Conservation (phyloP, 2,113 vertebrate species). For the Melanocharis versteri region DNA sequence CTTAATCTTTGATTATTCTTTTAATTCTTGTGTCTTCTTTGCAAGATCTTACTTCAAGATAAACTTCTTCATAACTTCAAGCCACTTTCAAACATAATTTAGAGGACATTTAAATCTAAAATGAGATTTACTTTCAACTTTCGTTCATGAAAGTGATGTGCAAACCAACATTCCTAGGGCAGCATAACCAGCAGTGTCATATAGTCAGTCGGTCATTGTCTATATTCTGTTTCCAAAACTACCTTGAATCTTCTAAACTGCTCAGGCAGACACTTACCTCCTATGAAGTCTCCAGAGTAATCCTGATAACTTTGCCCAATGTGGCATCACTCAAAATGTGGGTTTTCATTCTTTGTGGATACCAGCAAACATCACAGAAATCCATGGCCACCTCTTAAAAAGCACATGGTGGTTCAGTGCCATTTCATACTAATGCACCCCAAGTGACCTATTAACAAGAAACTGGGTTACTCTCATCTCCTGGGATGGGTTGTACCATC, state of each 20-base stretch:
- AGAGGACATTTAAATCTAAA: not conserved
- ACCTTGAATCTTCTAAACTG: not conserved
- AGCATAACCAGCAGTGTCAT: not conserved
- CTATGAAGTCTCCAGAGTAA: not conserved
- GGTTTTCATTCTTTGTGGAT: not conserved
- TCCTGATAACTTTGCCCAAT: not conserved
- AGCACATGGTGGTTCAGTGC: accelerated
- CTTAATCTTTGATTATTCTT: not conserved
- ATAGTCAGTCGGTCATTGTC: accelerated
- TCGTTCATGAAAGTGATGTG: not conserved
- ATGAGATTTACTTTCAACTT: not conserved
- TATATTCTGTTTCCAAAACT: not conserved
- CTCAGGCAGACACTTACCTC: not conserved
- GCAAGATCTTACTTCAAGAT: not conserved
- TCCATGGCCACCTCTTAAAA: not conserved
- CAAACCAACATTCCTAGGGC: not conserved
- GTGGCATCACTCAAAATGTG: not conserved
- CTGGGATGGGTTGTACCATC: not conserved
- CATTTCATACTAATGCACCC: not conserved
- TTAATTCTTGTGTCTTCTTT: not conserved
- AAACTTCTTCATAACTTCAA: not conserved
- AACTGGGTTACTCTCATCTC: not conserved
- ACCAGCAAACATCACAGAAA: not conserved
- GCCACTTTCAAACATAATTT: not conserved
- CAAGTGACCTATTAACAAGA: not conserved